Conservation (phyloP, 1,140 invertebrate species). For the Bombus balteatus region DNA sequence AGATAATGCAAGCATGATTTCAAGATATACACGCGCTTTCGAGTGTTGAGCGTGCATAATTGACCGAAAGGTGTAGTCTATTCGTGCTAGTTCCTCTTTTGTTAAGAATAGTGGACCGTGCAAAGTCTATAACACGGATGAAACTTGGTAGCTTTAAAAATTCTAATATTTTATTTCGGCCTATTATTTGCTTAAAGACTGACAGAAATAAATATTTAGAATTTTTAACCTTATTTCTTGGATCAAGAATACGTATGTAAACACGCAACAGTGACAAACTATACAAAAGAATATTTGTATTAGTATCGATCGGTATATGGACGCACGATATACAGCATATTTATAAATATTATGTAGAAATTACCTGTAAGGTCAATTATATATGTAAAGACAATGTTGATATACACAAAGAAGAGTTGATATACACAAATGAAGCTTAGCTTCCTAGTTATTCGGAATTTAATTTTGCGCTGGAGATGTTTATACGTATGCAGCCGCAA, state of each 20-base stretch:
- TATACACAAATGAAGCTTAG: not conserved
- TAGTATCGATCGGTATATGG: no score
- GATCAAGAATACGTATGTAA: no score
- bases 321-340: no score
- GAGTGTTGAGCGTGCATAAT: slow-evolving; percentile 6
- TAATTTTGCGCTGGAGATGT: not conserved
- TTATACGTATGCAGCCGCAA: not conserved
- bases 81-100: not conserved
- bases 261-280: no score
- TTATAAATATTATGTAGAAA: no score
- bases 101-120: not conserved
- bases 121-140: not conserved
- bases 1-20: slow-evolving; percentile 39
- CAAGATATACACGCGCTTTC: slow-evolving; percentile 17
- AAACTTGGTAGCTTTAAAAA: not conserved
- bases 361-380: no score
- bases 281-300: no score
- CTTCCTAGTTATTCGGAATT: not conserved
- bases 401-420: not conserved
- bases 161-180: not conserved
- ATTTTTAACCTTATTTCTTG: no score
- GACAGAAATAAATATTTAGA: not conserved
- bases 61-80: not conserved
- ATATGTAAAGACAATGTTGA: not conserved
- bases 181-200: not conserved